Evolutionary conservation across 2,888 invertebrate species (phyloP), one percentile per base, ranked within the genome.

Genomic region (Epiperipatus broadwayi): DNA sequence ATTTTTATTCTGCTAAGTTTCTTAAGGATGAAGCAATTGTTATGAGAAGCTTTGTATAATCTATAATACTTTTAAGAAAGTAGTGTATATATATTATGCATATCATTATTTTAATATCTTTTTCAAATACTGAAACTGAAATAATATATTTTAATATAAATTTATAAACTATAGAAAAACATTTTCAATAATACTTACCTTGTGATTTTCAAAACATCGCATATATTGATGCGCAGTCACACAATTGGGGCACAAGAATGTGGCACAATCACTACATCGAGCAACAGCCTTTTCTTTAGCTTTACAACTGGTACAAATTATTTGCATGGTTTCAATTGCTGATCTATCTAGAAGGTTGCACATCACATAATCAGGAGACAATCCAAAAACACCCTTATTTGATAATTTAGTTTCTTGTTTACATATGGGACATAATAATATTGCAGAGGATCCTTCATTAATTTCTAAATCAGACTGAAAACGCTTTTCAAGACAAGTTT

Each of bases 141-240:
- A 14, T 2, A 22, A 5, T n/a, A 4, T 15, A n/a, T 20, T 7
- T 8, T 8, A 22, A 22, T 7, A 22, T 22, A 7, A 7, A 22
- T 10, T 8, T 8, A 7, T 10, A 7, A 22, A 7, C 10, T 14
- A 30, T 12, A 10, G 7, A 7, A 8, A 4, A 15, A n/a, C 5
- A 12, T 12, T 7, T 10, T 14, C 8, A 5, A 7, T 28, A 12
- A 7, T 4, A 37, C 44, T 41, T 47, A 64, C 66, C 54, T 58
- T 56, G 59, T 93, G 91, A 52, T 81, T 83, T 60, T 91, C 89
- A 58, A 93, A 93, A 64, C 89, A 87, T 48, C 85, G 72, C 91
- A 91, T 91, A 55, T 79, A 87, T 59, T 84, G 79, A 60, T 93
- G 91, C 41, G 91, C 91, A 28, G 83, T 80, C 53, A 85, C 84